Percentiles rank a stretch among this genome's conserved stretches.
These are phyloP conservation scores for Calosoma granatense DNA, from an alignment of 1,140 invertebrate species.

Conservation along the genomic window DNA sequence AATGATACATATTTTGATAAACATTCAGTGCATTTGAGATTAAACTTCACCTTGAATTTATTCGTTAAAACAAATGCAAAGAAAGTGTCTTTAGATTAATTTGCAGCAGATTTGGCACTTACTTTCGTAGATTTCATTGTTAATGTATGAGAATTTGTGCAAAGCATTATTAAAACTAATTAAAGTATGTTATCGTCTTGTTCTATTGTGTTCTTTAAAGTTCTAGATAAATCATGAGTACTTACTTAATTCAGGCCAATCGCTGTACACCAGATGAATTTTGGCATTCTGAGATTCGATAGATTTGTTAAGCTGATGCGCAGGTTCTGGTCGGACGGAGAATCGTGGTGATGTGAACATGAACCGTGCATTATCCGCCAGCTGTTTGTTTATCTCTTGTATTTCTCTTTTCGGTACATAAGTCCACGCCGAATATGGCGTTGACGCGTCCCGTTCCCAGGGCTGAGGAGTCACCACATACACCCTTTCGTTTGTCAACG, in stretches of 20 bases:
- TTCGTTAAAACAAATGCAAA: too few relatives aligned
- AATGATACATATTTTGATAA: too few relatives aligned
- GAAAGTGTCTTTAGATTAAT: slow-evolving; percentile 6
- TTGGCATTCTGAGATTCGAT: slow-evolving; percentile 31
- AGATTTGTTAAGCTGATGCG: slow-evolving; percentile 26
- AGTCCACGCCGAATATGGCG: slow-evolving; percentile 23
- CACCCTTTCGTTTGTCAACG: slow-evolving; percentile 62
- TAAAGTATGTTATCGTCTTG: too few relatives aligned
- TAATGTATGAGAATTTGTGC: too few relatives aligned
- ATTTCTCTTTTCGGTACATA: slow-evolving; percentile 27
- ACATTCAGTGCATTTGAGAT: too few relatives aligned
- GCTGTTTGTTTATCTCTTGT: slow-evolving; percentile 24
- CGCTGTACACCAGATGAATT: slow-evolving; percentile 33
- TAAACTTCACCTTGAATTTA: too few relatives aligned
- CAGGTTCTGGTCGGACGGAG: slow-evolving; percentile 43
- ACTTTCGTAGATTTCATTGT: too few relatives aligned
- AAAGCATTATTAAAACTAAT: too few relatives aligned
- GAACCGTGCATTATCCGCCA: slow-evolving; percentile 25
- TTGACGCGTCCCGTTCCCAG: slow-evolving; percentile 16
- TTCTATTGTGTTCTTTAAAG: too few relatives aligned
- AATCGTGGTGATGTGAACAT: slow-evolving; percentile 48
- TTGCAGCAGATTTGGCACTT: too few relatives aligned
- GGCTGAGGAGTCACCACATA: slow-evolving; percentile 67
- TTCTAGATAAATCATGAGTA: too few relatives aligned
- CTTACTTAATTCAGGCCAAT: slow-evolving; percentile 48